Evolutionary conservation across 2,888 invertebrate species (phyloP), one percentile per base, ranked within the genome.

Genomic region (Bruchidius siliquastri): DNA sequence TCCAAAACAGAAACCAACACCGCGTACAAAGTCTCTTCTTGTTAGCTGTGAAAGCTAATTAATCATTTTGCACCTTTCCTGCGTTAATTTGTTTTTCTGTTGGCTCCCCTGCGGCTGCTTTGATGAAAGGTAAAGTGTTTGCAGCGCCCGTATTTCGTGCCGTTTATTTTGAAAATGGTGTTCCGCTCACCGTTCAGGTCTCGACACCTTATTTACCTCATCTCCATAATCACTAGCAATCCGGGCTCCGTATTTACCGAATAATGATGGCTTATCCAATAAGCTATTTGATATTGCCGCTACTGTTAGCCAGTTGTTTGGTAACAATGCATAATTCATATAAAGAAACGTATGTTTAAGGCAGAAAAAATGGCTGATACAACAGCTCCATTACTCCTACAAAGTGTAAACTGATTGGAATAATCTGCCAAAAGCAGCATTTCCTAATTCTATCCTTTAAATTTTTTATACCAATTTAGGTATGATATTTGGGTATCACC

Each of bases 41-140:
- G 77, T 76, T 74, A 74, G 74, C 71, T 74, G 74, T 70, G 75
- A 75, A 75, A 75, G 76, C 74, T 77, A 77, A 78, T 78, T 79
- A 78, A 79, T 79, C 79, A 78, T 78, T 77, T 77, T 74, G 71
- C 77, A 79, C 78, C 78, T 79, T 76, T 75, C 73, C 76, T 70
- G 21, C 67, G 73, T 49, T 75, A 76, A 76, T 76, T 76, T 76
- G 76, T 77, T 77, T 77, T 75, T 72, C 75, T 75, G 73, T 75
- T 74, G 69, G 73, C 69, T 71, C 72, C 76, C 74, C 49, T 67
- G 71, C 74, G 74, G 71, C 73, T 70, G 73, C 32, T 68, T 67
- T 71, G 75, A 75, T 75, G 74, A 77, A 77, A 76, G 74, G 73
- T 72, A 74, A 76, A 74, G 71, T 74, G 74, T 72, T 74, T 73